Evolutionary conservation across 2,797 vertebrate genomes (phyloP), one percentile per base, ranked within the genome.

Genomic region (Acipenser oxyrinchus): DNA sequence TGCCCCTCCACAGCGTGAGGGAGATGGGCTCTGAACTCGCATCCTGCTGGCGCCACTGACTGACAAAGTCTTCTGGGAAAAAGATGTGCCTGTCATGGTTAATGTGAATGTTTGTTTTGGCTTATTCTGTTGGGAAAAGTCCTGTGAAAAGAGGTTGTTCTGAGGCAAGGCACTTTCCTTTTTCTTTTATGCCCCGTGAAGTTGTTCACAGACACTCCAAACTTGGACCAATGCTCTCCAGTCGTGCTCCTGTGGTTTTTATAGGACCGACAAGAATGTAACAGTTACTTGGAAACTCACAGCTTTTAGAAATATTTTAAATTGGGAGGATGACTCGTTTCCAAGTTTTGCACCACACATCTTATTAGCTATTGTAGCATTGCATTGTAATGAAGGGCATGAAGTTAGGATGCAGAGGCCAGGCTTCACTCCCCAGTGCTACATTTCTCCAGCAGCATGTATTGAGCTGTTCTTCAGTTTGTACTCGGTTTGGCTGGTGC

Each of bases 21-120:
- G 89, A 0, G 87, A 88, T 0, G 83, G 76, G 66, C 87, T 88
- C 78, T 85, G 83, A 15, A 90, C 69, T 3, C 81, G 71, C 70
- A 53, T 67, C 6, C n/a, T 70, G 48, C 48, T 13, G 51, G 62
- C 65, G 6, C 52, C 65, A 55, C 48, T 72, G 11, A 67, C 65
- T 12, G 57, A 62, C 15, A 64, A 11, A 49, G 71, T 71, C 65
- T 70, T 69, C 11, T 71, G 69, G 51, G 62, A 68, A 18, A 15
- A n/a, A 55, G 64, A 73, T 1, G 3, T 66, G n/a, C 65, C 72
- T 8, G 1, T 23, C 70, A 66, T 62, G 62, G 15, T 8, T 10
- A 1, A 15, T 66, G 1, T 68, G 68, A 50, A 10, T 9, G 12
- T 73, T 51, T 48, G 52, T 51, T 7, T 2, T 37, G 59, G 61